Evolutionary conservation across 2,113 vertebrate genomes (phyloP), one percentile per base, ranked within the genome.

Genomic region (Corythornis vintsioides): DNA sequence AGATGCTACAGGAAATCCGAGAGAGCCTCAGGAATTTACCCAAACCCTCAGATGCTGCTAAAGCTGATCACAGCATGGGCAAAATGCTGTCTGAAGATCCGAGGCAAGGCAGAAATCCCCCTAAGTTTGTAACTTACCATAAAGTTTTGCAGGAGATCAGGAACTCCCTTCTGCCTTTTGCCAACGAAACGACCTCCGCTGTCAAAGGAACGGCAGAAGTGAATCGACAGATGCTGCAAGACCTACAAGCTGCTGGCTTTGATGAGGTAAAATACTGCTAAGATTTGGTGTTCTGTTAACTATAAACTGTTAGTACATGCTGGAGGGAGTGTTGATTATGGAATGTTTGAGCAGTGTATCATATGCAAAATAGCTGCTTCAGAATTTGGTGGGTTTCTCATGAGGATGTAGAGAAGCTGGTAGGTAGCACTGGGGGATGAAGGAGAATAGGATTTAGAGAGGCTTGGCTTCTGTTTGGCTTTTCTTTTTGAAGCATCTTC

Each of bases 1-100:
- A 99, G 71, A 99, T 99, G 99, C 97, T 99, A 96, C 98, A 99
- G 97, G 99, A 99, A 97, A 99, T 99, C 95, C 96, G 99, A 40
- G 99, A 99, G 94, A 99, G 99, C 90, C 98, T 99, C 91, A 98
- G 98, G 71, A 99, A 99, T 97, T 97, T 99, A 86, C 98, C 99
- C 38, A 98, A 98, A 94, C 98, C 98, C 53, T 99, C 99, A 0
- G 99, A 99, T 95, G 97, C 97, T 66, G 95, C 98, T 66, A 99
- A 99, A 93, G 95, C 86, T 81, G 99, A 99, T 71, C 94, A 96
- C 71, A 95, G 92, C 80, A 83, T 97, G 53, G 97, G 91, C 42
- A 99, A 99, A 95, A 97, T 98, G 96, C 89, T 95, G 35, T 45
- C 96, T 5, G 99, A 99, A 89, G 98, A 99, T 95, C 93, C 98